Evolutionary conservation across 1,140 invertebrate species (phyloP), one percentile per base, ranked within the genome.

Genomic region (Orius laevigatus): DNA sequence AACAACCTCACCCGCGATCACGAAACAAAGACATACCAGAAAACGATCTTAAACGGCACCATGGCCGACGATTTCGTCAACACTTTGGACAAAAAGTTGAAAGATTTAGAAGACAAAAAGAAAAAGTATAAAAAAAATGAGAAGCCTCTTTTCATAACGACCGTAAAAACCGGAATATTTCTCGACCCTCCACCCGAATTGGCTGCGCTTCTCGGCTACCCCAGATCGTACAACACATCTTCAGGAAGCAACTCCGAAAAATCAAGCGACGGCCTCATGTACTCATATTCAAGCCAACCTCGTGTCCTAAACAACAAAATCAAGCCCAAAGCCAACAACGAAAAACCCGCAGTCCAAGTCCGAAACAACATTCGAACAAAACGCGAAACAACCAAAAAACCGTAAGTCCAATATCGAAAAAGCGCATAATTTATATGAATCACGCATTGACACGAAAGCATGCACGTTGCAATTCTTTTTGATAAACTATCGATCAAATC

Each of bases 141-240:
- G 32, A 38, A 38, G 12, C 58, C 58, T 2, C 52, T 59, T 50
- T 86, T 86, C 57, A 73, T 84, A 34, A 84, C 81, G 0, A 84
- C 80, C 0, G 82, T 87, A 5, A 81, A 77, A 50, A 75, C 71
- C 16, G 82, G 83, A 1, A 73, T 79, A 54, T 87, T 84, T 57
- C 62, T 87, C 41, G 75, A 79, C 57, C 81, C 83, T 1, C 79
- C 81, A 1, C 75, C 78, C 15, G 77, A 82, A 56, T 65, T 81
- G 33, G 78, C 81, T 1, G 62, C 66, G 12, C 66, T 79, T 1
- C 64, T 79, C 2, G 76, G 76, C 0, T 59, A 67, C 51, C 66
- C 66, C 36, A 55, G 16, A 43, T 50, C 36, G 44, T 57, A 52
- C 20, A 50, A 51, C 35, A 35, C 33, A 1, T 57, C 55, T 12